A percentile compares a stretch with the other conserved stretches of the same genome.
phyloP scores from a whole-genome alignment of 92 coral and sea anemone species.

The Epizoanthus illoricatus region DNA sequence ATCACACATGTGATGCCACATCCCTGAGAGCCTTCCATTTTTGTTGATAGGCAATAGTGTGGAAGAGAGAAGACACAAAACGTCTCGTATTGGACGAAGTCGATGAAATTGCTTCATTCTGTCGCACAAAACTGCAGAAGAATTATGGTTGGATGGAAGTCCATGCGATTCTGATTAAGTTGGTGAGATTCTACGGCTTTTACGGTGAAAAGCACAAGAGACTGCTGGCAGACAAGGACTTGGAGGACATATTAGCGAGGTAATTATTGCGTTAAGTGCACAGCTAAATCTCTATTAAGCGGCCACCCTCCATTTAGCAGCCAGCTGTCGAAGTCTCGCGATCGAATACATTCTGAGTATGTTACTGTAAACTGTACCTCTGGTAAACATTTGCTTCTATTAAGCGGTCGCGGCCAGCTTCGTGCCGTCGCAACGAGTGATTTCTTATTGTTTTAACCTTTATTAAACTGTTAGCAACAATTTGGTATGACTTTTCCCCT shows the following conservation, averaged over 20 bases:
- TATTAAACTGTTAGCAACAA: too few species aligned
- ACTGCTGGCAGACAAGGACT: not conserved
- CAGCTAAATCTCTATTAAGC: not conserved
- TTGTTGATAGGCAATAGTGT: conserved; percentile 2
- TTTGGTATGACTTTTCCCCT: too few species aligned
- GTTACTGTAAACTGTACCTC: too few species aligned
- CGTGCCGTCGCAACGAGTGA: too few species aligned
- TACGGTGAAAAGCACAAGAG: conserved; percentile 4
- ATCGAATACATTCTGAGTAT: too few species aligned
- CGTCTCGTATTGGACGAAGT: conserved; percentile 16
- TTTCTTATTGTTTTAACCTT: too few species aligned
- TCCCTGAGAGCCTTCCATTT: too few species aligned
- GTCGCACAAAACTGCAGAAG: conserved; percentile 13
- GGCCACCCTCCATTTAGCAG: too few species aligned
- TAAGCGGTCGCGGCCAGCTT: too few species aligned
- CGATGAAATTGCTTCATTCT: conserved; percentile 17
- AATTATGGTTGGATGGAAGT: conserved; percentile 36
- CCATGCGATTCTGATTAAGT: conserved; percentile 6
- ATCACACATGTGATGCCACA: too few species aligned
- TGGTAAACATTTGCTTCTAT: too few species aligned
- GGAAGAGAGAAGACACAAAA: conserved; percentile 33
- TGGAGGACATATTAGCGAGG: conserved; percentile 21
- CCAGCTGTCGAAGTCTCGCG: not conserved
- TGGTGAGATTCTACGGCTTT: conserved; percentile 2
- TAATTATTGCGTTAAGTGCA: not conserved